Conservation (phyloP, 2,113 vertebrate genomes). For the Meriones unguiculatus region DNA sequence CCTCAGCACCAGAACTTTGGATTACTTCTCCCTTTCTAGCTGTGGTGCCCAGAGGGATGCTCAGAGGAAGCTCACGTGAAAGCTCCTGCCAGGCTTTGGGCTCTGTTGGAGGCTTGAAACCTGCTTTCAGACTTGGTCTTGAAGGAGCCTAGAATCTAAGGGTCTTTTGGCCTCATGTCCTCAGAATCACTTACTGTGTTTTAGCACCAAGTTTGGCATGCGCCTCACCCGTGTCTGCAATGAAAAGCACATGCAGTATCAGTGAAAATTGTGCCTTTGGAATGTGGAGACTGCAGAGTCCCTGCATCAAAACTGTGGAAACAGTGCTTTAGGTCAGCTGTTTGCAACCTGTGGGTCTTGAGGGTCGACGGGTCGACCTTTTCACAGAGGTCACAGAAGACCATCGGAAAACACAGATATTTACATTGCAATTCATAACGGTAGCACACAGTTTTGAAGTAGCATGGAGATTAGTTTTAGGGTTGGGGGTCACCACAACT, state of each 20-base stretch:
- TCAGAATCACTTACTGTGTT: neutral
- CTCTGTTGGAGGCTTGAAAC: neutral
- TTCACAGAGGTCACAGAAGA: neutral
- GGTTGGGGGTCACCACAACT: neutral
- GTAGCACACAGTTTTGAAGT: neutral
- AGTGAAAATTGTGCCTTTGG: neutral
- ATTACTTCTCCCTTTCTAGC: neutral
- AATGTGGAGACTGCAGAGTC: neutral
- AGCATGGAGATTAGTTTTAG: neutral
- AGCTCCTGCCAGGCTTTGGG: neutral
- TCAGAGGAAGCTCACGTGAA: neutral
- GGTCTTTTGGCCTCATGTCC: neutral
- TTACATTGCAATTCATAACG: neutral
- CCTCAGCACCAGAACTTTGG: neutral
- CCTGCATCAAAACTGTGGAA: neutral
- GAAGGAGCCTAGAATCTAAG: neutral
- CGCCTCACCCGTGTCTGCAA: neutral
- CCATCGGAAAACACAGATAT: neutral
- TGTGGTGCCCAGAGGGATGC: neutral
- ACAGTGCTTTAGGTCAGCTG: neutral
- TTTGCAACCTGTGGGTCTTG: neutral
- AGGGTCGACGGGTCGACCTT: neutral
- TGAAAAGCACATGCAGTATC: neutral
- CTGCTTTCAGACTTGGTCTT: neutral
- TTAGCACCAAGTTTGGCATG: neutral